Evolutionary conservation across 2,113 vertebrate genomes (phyloP), one percentile per base, ranked within the genome.

Genomic region (Trachemys scripta): DNA sequence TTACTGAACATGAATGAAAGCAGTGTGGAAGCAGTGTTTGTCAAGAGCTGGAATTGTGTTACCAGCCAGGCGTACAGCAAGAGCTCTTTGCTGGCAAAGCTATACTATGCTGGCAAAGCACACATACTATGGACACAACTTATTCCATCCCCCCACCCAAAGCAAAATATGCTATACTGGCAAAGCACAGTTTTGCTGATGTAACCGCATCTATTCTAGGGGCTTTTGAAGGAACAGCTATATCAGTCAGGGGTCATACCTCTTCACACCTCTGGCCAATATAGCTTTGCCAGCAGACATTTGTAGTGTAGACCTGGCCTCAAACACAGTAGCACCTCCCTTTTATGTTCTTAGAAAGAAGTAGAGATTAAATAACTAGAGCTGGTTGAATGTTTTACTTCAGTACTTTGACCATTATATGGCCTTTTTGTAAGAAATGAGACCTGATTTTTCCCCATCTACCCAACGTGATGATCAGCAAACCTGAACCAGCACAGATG

Each of bases 1-100:
- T 14, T 1, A 3, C 50, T 5, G 13, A 5, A 17, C 4, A 17
- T 13, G 57, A 29, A 53, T 20, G 17, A 20, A n/a, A 38, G 9
- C 16, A 69, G 65, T 9, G 35, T 69, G 17, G 10, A n/a, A 38
- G 9, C 16, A 38, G 65, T 9, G 35, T 69, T 69, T 69, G 62
- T 17, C 35, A 38, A 69, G 35, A 20, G 65, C 35, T 38, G 35
- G 65, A 17, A 69, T 35, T 38, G 16, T 69, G 35, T 69, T 69
- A 69, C 17, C 35, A n/a, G 16, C 8, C 65, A 20, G 17, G 16
- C 20, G 17, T 38, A n/a, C 35, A 38, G 35, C 35, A 38, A 35
- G 65, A 9, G 65, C 16, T 38, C 17, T n/a, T 69, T n/a, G 65
- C 17, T 19, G 65, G 65, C 8, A 38, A 16, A 69, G 17, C 65